Evolutionary conservation across 2,888 invertebrate species (phyloP), one percentile per base, ranked within the genome.

Genomic region (Gari tellinella): DNA sequence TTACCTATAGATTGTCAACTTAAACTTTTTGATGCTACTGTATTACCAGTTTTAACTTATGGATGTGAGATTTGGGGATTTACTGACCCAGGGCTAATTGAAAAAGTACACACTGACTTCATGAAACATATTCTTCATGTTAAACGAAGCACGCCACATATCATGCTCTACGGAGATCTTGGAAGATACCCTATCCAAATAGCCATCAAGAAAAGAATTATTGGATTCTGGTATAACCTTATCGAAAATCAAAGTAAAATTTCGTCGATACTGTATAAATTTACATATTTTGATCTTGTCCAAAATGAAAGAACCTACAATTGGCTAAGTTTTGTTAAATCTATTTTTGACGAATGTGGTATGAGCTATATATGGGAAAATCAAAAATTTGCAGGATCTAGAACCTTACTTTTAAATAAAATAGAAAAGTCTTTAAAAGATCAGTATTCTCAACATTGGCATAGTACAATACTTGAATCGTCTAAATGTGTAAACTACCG

Each of bases 21-120:
- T n/a, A 37, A 53, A 14, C 31, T 63, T 4, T 45, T 53, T 25
- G 45, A 63, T 43, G 43, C 53, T 38, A 45, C 45, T 7, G 49
- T 63, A 17, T 26, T 48, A 53, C 63, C 63, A 8, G 40, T 63
- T 19, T 43, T 63, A 23, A 23, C 40, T 17, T 65, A 65, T 41
- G 65, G 56, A 15, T 46, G 37, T 15, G 41, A 43, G 43, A 56
- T 17, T 41, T 55, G 40, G 56, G 65, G 65, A 14, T 19, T 31
- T 57, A 43, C 26, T 19, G 25, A 41, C 26, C n/a, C 15, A 23
- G 37, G 43, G 19, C n/a, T 40, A 8, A 23, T 65, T 17, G 65
- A 65, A 65, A 65, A 17, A 14, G 38, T 65, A 41, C 58, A 65
- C 15, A 17, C 41, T 12, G 45, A 57, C 49, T 57, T 57, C 21